phyloP scores from a whole-genome alignment of 2,888 invertebrate genomes.

The Papilio gigon region DNA sequence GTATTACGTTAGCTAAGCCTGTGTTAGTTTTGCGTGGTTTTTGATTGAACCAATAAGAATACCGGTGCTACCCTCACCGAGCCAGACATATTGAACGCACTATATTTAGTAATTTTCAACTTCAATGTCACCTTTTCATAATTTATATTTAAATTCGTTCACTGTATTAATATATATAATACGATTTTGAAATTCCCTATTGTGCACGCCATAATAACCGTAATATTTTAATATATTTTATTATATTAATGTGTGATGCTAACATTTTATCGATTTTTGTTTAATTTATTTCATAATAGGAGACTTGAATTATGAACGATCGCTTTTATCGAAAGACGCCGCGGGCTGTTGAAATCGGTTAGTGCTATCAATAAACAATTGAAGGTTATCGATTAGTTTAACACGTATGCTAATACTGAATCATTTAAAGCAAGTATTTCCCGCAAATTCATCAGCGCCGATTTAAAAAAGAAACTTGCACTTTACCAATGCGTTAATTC shows the following conservation, averaged over 20 bases:
- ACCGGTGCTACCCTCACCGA: no score
- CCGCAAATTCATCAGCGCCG: no score
- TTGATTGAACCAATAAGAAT: no score
- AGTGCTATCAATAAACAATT: slow-evolving; percentile 7
- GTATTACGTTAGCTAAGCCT: no score
- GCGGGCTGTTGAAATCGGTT: neutral
- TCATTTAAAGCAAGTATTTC: neutral
- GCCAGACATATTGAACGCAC: no score
- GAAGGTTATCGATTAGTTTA: slow-evolving; percentile 6
- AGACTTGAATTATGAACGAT: slow-evolving; percentile 3
- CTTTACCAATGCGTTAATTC: no score
- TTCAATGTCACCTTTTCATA: slow-evolving; percentile 1
- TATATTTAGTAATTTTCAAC: neutral
- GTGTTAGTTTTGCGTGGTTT: no score
- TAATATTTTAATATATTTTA: slow-evolving; percentile 20
- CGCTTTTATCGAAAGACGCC: slow-evolving; percentile 9
- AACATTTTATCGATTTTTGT: slow-evolving; percentile 16
- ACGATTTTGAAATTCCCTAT: slow-evolving; percentile 26
- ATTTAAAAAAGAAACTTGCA: no score
- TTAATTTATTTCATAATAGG: slow-evolving; percentile 27
- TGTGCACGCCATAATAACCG: slow-evolving; percentile 22
- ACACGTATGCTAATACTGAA: neutral
- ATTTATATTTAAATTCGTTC: slow-evolving; percentile 4
- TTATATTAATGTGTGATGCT: slow-evolving; percentile 18
- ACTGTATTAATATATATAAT: slow-evolving; percentile 19